These are phyloP conservation scores for Amphiduros pacificus DNA, from an alignment of 2,888 invertebrate species.

Conservation along the genomic window DNA sequence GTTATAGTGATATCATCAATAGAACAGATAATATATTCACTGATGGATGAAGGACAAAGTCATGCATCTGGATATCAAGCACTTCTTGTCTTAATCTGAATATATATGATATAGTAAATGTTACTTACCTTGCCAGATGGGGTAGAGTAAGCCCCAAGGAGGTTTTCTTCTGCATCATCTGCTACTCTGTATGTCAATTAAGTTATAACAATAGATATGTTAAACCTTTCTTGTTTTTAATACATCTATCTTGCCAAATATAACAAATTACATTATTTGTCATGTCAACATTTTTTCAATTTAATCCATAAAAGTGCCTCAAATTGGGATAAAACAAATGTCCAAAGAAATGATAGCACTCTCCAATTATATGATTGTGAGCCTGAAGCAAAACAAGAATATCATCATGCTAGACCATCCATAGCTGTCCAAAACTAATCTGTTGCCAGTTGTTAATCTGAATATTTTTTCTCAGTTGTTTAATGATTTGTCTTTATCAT, in stretches of 20 bases:
- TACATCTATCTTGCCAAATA: background rate
- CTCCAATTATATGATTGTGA: too few relatives aligned
- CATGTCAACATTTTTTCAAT: background rate
- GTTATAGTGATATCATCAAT: background rate
- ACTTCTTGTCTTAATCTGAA: background rate
- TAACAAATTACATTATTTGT: background rate
- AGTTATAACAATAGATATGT: background rate
- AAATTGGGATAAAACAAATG: too few relatives aligned
- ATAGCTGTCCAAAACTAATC: too few relatives aligned
- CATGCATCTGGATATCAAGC: background rate
- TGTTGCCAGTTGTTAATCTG: too few relatives aligned
- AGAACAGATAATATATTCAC: background rate
- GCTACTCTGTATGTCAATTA: background rate
- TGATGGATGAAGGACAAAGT: too few relatives aligned
- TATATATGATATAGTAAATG: background rate
- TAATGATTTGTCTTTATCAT: too few relatives aligned
- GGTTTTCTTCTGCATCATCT: conserved; percentile 6
- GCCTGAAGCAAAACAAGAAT: too few relatives aligned
- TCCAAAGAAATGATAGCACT: too few relatives aligned
- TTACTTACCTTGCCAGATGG: conserved; percentile 37
- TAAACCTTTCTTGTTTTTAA: too few relatives aligned
- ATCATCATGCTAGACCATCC: too few relatives aligned
- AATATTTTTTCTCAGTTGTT: too few relatives aligned
- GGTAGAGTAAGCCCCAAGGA: conserved; percentile 32
- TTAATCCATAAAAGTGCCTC: background rate